Percentiles rank a stretch among this genome's conserved stretches.
phyloP scores from a whole-genome alignment of 2,888 invertebrate species.

The Mesopsocus fuscifrons region DNA sequence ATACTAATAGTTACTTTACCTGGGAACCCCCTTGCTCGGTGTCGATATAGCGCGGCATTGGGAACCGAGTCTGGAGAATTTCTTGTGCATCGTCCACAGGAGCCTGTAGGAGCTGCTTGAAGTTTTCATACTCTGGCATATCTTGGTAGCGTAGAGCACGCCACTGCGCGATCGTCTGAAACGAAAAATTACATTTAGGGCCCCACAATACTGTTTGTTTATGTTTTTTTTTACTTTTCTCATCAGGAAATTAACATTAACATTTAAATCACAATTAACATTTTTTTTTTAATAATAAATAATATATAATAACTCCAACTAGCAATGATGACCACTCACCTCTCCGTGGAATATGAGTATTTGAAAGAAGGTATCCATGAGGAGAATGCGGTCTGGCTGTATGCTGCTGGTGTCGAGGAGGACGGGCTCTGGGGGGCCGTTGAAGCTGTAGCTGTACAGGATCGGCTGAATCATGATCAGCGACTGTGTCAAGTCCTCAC shows the following conservation, averaged over 20 bases:
- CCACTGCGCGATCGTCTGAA: constrained; percentile 93
- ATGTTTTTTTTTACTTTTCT: too few relatives aligned
- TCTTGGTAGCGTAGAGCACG: constrained; percentile 88
- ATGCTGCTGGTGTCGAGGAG: constrained; percentile 94
- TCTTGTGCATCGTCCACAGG: constrained; percentile 96
- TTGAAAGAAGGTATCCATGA: constrained; percentile 99
- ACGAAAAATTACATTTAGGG: constrained; percentile 15
- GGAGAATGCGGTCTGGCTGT: constrained; percentile 86
- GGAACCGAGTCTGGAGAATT: constrained; percentile 88
- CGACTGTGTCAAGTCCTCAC: constrained; percentile 92
- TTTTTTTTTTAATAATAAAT: background rate
- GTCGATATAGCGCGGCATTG: constrained; percentile 96
- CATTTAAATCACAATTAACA: too few relatives aligned
- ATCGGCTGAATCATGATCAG: constrained; percentile 99
- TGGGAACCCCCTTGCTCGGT: constrained; percentile 99
- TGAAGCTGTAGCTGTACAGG: constrained; percentile 95
- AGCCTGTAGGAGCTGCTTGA: constrained; percentile 86
- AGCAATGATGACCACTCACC: too few relatives aligned
- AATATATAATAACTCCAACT: too few relatives aligned
- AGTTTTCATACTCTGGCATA: constrained; percentile 93
- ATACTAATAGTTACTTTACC: too few relatives aligned
- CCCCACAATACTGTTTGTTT: too few relatives aligned
- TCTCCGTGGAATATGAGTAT: constrained; percentile 98
- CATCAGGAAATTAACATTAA: too few relatives aligned
- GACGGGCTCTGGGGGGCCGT: constrained; percentile 93